phyloP scores from a whole-genome alignment of 2,797 vertebrate genomes.

The Sebastes umbrosus region DNA sequence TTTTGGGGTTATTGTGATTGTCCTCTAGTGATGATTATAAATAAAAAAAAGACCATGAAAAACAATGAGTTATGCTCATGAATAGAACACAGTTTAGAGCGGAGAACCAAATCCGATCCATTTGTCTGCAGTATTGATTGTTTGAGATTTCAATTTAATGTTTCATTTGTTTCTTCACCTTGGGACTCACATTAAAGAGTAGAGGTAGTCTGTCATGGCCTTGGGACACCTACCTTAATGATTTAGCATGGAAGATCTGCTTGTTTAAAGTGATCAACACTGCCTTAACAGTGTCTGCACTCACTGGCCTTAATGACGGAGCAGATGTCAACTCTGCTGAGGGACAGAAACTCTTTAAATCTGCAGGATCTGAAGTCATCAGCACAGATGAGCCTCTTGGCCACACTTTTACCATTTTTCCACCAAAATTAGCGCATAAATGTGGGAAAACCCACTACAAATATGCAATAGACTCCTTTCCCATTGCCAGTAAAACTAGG shows the following conservation, averaged over 20 bases:
- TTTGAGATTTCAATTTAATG: background rate
- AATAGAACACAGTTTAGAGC: background rate
- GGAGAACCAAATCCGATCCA: background rate
- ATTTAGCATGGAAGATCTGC: background rate
- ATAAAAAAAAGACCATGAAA: conserved; percentile 61
- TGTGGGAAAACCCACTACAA: too few species aligned
- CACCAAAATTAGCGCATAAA: too few species aligned
- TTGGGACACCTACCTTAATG: background rate
- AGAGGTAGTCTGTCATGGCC: background rate
- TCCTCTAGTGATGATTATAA: conserved; percentile 81
- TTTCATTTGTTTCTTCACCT: conserved; percentile 17
- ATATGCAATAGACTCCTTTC: too few species aligned
- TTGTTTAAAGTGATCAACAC: background rate
- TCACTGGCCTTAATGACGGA: background rate
- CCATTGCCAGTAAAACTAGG: too few species aligned
- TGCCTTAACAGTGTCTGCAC: background rate
- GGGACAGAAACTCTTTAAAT: background rate
- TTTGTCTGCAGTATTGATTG: conserved; percentile 1
- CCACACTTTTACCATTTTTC: background rate
- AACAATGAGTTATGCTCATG: conserved; percentile 5
- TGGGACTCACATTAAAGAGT: conserved; percentile 1
- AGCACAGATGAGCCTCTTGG: background rate
- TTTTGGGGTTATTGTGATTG: conserved; percentile 77
- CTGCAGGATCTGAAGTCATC: background rate
- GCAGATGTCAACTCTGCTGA: conserved; percentile 7